Evolutionary conservation across 1,140 invertebrate genomes (phyloP).

Genomic region (Venturia canescens): DNA sequence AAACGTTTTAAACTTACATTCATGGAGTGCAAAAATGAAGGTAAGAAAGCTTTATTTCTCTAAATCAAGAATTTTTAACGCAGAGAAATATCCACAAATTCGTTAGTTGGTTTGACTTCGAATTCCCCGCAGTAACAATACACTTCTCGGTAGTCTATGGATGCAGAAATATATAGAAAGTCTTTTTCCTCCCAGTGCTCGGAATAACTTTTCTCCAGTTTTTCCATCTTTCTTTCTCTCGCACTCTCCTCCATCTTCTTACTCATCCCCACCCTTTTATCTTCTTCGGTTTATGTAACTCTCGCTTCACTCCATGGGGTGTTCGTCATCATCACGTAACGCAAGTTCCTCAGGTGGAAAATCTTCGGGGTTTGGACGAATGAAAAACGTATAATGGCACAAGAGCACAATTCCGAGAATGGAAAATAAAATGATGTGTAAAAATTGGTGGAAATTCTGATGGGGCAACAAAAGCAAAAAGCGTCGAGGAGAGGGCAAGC

Average conservation of each 20-base stretch:
- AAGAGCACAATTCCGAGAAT: neutral
- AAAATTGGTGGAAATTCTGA: neutral
- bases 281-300: slow-evolving; percentile 12
- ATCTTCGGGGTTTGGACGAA: neutral
- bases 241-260: neutral
- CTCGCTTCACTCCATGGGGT: neutral
- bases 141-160: no score
- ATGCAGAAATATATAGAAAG: neutral
- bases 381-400: neutral
- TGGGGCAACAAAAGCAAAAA: no score
- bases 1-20: no score
- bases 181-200: neutral
- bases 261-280: neutral
- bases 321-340: slow-evolving; percentile 13
- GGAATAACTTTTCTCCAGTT: slow-evolving; percentile 4
- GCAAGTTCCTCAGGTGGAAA: slow-evolving; percentile 9
- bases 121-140: no score
- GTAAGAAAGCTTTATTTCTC: no score
- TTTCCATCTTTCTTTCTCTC: neutral
- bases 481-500: no score
- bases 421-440: neutral
- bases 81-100: no score
- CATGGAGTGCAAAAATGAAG: no score
- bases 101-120: no score
- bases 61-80: no score